Evolutionary conservation across 2,113 vertebrate species (phyloP).

Genomic region (sheep (Ovis aries)): ARS-UI_Ramb_v3.0 NC_056069.1:12497501-12498000

Average conservation of each 20-base stretch:
- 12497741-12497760: slow-evolving; percentile 11
- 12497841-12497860: neutral
- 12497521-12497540: neutral
- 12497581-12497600: neutral
- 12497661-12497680: neutral
- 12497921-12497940: neutral
- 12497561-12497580: neutral
- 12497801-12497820: neutral
- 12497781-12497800: neutral
- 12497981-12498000: neutral
- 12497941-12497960: neutral
- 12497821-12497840: neutral
- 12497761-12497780: slow-evolving; percentile 39
- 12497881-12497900: slow-evolving; percentile 29
- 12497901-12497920: neutral
- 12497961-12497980: neutral
- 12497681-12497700: neutral
- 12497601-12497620: too few species aligned
- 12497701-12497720: neutral
- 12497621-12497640: neutral
- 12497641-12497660: neutral
- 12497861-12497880: neutral
- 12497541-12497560: neutral
- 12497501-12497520: neutral
- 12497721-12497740: neutral